Conservation (phyloP, 2,797 vertebrate genomes). For the Darevskia nairensis region DNA sequence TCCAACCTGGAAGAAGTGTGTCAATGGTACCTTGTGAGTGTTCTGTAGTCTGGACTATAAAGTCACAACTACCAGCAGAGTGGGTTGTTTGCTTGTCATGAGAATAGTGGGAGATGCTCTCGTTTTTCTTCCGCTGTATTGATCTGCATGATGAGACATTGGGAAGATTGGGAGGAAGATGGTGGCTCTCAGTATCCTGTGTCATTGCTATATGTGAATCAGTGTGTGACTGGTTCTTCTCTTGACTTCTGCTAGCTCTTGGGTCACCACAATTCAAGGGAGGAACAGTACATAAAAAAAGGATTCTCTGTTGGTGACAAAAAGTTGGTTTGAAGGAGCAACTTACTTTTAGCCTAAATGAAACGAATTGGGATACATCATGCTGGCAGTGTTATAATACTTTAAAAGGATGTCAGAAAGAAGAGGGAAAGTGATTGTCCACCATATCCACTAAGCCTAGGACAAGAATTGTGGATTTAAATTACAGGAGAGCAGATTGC, state of each 20-base stretch:
- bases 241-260: too few species aligned
- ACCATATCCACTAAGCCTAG: background rate
- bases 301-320: background rate
- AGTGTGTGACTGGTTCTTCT: too few species aligned
- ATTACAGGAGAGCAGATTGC: background rate
- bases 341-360: background rate
- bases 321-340: background rate
- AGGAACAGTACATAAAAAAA: background rate
- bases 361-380: background rate
- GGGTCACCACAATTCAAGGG: background rate
- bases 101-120: background rate
- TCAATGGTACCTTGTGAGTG: background rate
- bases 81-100: background rate
- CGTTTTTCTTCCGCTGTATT: background rate
- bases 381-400: background rate
- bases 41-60: background rate
- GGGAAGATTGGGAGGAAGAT: too few species aligned
- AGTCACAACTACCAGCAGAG: background rate
- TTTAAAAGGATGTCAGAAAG: background rate
- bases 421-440: background rate
- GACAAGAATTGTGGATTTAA: background rate
- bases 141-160: too few species aligned
- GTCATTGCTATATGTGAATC: too few species aligned
- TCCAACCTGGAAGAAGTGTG: background rate
- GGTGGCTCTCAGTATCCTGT: too few species aligned